Evolutionary conservation across 2,888 invertebrate genomes (phyloP), one percentile per base, ranked within the genome.

Genomic region (Sabellastarte sp.): DNA sequence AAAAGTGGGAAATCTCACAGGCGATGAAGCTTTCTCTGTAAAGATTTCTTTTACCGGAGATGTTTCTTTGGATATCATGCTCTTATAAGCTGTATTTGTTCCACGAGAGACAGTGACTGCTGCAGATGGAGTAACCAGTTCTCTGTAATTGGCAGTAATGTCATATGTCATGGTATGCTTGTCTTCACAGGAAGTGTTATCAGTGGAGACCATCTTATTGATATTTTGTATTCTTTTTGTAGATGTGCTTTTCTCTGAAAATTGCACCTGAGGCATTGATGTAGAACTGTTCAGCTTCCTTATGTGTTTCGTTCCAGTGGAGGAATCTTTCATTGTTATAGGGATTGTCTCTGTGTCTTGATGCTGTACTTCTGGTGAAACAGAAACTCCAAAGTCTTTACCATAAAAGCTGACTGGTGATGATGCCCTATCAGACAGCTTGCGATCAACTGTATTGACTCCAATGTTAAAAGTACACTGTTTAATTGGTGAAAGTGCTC

Each of bases 181-280:
- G 30, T 73, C 71, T 3, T 32, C 63, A 26, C 59, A 69, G 3
- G 24, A 31, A 24, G 57, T 64, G 50, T 65, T 72, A 28, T 68
- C 70, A 1, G 73, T 73, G 10, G 64, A 61, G 28, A 68, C 61
- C 30, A 61, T 65, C 52, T 73, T 73, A 63, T 70, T 59, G 58
- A 72, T 60, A 5, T 57, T 31, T 32, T 56, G 59, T 2, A 70
- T 57, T 15, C 52, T 59, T 1, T 63, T 57, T n/a, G 73, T 73
- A n/a, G 56, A 63, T 28, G 73, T 72, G 31, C 67, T 67, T 55
- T 68, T 68, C 15, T 73, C 73, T 20, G 58, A 30, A 51, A 32
- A 63, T 1, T n/a, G 10, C 3, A 71, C 26, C 20, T 57, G 33
- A 2, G 63, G 55, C 52, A 63, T 72, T 28, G 31, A 26, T 5